Evolutionary conservation across 2,888 invertebrate genomes (phyloP), one percentile per base, ranked within the genome.

Genomic region (Entomobrya proxima): DNA sequence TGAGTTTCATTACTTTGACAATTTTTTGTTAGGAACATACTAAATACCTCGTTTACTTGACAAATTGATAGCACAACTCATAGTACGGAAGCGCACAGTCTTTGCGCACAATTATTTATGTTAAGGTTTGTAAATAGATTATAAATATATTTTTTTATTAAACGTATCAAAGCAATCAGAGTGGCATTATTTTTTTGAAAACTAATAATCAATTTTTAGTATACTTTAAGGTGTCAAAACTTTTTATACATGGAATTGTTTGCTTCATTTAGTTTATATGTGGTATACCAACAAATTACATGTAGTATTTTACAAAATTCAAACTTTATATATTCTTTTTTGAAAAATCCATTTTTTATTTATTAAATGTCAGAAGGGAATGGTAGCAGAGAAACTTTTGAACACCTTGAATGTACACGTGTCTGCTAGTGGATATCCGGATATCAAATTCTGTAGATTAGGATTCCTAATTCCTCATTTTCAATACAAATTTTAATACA

Each of bases 81-180:
- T 83, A 85, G 84, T 77, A 78, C 84, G 58, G 77, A 85, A 85
- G 84, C 84, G 84, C 84, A 85, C 84, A 85, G 78, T 72, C 58
- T 78, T 58, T 18, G 78, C 84, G 84, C 84, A 78, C 84, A 85
- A 77, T 15, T 61, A 21, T 85, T 84, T 83, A 77, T 55, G 67
- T 83, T 83, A 80, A 69, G 76, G 64, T 61, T 74, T 74, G 30
- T 74, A 52, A 21, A 52, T 75, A 75, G 75, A 75, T 75, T 75
- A 55, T 27, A 72, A n/a, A 21, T 74, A 52, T 75, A 75, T 75
- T 32, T 75, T 75, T 75, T 55, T n/a, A n/a, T n/a, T 74, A 35
- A 44, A 52, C 21, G 35, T 52, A 35, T 35, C 75, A 55, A 52
- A 55, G 52, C 72, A 75, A 75, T 75, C 75, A 37, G 55, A 75